phyloP scores from a whole-genome alignment of 2,113 vertebrate genomes.

The Lates calcarifer region DNA sequence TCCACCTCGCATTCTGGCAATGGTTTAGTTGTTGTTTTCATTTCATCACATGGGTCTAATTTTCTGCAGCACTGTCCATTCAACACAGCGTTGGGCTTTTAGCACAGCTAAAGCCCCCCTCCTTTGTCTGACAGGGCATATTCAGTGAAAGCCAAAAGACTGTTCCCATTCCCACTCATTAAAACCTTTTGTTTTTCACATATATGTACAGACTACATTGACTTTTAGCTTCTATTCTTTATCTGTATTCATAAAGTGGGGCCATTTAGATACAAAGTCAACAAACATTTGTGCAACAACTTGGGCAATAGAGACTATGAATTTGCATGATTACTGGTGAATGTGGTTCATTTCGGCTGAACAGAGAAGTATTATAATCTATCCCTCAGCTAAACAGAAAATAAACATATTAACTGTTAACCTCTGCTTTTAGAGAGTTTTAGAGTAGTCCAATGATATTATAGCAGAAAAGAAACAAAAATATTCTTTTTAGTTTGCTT shows the following conservation, averaged over 20 bases:
- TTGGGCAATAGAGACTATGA: background rate
- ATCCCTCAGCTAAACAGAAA: background rate
- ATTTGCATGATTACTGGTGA: background rate
- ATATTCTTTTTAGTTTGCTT: conserved; percentile 6
- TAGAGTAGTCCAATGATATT: background rate
- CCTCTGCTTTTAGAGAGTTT: background rate
- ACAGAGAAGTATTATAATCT: background rate
- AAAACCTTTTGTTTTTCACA: background rate
- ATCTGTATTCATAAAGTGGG: too few relatives aligned
- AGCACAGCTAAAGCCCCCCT: conserved; percentile 48
- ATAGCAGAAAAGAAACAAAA: background rate
- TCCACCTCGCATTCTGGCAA: conserved; percentile 32
- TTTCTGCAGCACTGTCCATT: conserved; percentile 55
- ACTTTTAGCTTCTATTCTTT: background rate
- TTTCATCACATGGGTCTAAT: conserved; percentile 59
- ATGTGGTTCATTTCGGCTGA: background rate
- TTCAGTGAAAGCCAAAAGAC: conserved; percentile 32
- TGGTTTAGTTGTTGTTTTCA: conserved; percentile 13
- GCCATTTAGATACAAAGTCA: too few relatives aligned
- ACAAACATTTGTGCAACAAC: background rate
- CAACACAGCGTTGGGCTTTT: conserved; percentile 69
- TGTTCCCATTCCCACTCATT: background rate
- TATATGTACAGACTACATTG: background rate
- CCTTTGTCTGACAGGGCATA: conserved; percentile 56
- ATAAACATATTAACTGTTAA: background rate